Percentiles rank a stretch among this genome's conserved stretches.
These are phyloP conservation scores for Cybosia mesomella DNA, from an alignment of 2,888 invertebrate genomes.

Conservation along the genomic window DNA sequence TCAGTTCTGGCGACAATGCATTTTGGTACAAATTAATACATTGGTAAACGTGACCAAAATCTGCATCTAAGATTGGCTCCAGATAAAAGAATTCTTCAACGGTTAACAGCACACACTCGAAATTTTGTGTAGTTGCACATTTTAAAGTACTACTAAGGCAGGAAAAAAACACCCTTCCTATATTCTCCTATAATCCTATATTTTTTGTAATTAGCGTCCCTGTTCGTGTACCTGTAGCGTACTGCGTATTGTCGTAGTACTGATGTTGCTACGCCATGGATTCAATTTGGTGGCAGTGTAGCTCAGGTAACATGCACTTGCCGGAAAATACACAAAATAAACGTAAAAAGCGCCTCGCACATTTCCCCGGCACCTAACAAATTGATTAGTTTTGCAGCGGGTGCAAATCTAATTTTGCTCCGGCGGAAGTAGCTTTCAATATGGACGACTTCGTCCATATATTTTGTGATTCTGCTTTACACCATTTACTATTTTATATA, in stretches of 20 bases:
- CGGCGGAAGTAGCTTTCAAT: constrained; percentile 12
- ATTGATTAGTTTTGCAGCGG: constrained; percentile 19
- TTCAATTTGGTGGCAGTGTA: not conserved
- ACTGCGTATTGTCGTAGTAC: not conserved
- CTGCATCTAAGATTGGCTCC: not conserved
- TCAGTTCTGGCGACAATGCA: no score
- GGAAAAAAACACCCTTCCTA: not conserved
- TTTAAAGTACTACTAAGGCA: not conserved
- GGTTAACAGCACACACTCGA: no score
- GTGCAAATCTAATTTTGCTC: constrained; percentile 18
- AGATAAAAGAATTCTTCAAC: not conserved
- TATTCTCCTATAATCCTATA: not conserved
- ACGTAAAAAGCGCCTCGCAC: not conserved
- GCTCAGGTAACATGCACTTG: not conserved
- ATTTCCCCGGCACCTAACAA: constrained; percentile 8
- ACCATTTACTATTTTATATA: not conserved
- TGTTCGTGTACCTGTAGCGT: not conserved
- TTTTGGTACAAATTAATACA: no score
- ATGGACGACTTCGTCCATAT: constrained; percentile 10
- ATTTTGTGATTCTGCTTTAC: not conserved
- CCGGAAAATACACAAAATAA: constrained; percentile 1
- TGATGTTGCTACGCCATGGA: not conserved
- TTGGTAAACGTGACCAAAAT: not conserved
- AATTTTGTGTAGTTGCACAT: no score
- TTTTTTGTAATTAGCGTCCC: not conserved